Base-by-base conservation (phyloP, 1,140 invertebrate genomes). In the Laodelphax striatellus region DNA sequence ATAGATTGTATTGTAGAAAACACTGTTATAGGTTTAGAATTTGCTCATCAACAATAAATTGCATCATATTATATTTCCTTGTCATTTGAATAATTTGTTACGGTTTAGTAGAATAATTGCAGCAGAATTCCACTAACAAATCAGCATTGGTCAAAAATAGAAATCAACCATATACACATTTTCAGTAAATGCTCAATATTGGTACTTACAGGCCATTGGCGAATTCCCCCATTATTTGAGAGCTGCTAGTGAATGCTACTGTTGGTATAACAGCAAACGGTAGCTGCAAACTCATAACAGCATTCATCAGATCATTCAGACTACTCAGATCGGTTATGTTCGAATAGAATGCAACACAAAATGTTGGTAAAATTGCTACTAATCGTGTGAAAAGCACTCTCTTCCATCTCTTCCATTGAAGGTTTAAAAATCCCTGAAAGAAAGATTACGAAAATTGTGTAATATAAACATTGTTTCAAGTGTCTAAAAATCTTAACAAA, bases 291-390 rank as follows among this genome's bases (percentile, higher is more conserved):
- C 84, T 87, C 90, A 94, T 94, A 4, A 94, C 78, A 2, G 89
- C 90, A 74, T 96, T 96, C 1, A 96, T 74, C n/a, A 90, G 75
- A 70, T 95, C 92, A 70, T 96, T 96, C 84, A 96, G 85, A n/a
- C 74, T 76, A 19, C 87, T 90, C 42, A 96, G 72, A 63, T 92
- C 80, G 19, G 83, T 70, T 65, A 95, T 85, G 55, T 86, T 75
- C 53, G 80, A 80, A 63, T 80, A 90, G 63, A 86, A 81, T 3
- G 92, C 88, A 1, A 91, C 77, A 10, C 87, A 77, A 61, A 96
- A 85, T 16, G 92, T 95, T 4, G 92, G 93, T 11, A 88, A 73
- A 66, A 96, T 94, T 17, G 93, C 93, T 64, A 95, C 88, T 1
- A 84, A 80, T 64, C 93, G 78, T 0, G 92, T 96, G 56, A 92